phyloP scores from a whole-genome alignment of 2,113 vertebrate genomes.

The Leucosticte australis region DNA sequence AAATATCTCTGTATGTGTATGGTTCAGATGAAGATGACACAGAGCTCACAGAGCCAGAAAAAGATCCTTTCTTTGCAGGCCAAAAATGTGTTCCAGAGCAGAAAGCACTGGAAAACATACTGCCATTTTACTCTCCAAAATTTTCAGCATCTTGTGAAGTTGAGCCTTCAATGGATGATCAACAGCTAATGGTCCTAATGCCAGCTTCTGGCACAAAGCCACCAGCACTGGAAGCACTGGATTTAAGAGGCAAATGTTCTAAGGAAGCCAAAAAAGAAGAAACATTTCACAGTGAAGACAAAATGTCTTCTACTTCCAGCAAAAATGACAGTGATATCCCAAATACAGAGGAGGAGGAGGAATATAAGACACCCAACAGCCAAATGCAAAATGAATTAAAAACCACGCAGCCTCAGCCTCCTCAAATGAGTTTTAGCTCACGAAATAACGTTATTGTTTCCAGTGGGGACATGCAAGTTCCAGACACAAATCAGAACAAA shows the following conservation, averaged over 20 bases:
- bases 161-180: background rate
- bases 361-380: background rate
- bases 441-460: background rate
- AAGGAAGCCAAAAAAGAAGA: background rate
- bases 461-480: background rate
- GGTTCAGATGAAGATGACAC: conserved; percentile 49
- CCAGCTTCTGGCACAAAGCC: background rate
- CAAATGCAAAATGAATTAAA: background rate
- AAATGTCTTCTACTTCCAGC: background rate
- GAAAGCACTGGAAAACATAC: background rate
- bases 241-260: background rate
- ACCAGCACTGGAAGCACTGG: background rate
- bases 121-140: background rate
- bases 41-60: background rate
- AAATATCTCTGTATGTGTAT: conserved; percentile 14
- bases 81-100: conserved; percentile 31
- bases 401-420: background rate
- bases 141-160: background rate
- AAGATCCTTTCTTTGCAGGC: background rate
- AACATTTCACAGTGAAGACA: background rate
- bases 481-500: background rate
- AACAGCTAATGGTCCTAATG: background rate
- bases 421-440: background rate
- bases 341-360: background rate
- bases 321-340: background rate